These are phyloP conservation scores for Otocyon megalotis DNA, from an alignment of 2,113 vertebrate species.

Conservation along the genomic window DNA sequence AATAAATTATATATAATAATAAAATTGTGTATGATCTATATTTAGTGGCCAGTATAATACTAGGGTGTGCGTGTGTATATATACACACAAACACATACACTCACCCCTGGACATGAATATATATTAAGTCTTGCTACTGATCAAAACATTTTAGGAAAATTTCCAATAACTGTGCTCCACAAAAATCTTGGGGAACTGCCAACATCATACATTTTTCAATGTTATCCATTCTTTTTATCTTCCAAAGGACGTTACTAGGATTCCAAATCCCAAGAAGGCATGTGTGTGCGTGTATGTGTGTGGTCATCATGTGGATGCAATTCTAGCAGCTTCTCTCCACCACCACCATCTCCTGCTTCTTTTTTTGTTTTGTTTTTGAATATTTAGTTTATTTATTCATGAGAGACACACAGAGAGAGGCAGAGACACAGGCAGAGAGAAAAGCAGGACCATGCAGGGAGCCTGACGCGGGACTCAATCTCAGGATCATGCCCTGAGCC, in stretches of 20 bases:
- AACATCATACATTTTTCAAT: background rate
- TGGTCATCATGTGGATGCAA: background rate
- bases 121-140: background rate
- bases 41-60: background rate
- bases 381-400: no score
- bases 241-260: no score
- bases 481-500: no score
- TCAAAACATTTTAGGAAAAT: background rate
- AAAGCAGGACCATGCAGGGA: no score
- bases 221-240: no score
- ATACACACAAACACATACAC: background rate
- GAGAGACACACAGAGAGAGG: no score
- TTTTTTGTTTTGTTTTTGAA: background rate
- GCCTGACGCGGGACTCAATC: no score
- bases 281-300: rapidly evolving
- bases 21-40: background rate
- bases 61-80: background rate
- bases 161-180: background rate
- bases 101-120: background rate
- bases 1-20: background rate
- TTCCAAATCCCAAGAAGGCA: rapidly evolving
- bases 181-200: background rate
- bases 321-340: rapidly evolving
- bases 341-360: background rate
- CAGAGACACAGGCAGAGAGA: no score